Conservation (phyloP, 1,140 invertebrate species). For the Lepidostoma basale region DNA sequence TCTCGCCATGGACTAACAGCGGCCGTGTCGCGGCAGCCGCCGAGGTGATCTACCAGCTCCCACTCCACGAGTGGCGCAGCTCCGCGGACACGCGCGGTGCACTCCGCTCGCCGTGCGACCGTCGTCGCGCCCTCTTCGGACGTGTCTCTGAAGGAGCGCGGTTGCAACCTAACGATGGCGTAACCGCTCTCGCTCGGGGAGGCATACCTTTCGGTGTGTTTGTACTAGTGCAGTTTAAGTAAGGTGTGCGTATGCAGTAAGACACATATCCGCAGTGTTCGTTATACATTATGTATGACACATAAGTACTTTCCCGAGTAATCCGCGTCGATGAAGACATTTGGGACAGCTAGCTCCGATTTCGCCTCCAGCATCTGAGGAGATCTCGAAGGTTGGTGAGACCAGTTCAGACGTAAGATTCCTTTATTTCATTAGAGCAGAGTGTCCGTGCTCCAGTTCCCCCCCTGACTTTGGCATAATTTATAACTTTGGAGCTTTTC, state of each 20-base stretch:
- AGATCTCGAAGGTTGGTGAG: neutral
- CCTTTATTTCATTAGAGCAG: too few relatives aligned
- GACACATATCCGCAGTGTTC: too few relatives aligned
- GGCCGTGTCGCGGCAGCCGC: neutral
- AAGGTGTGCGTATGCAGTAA: neutral
- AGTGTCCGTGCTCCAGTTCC: too few relatives aligned
- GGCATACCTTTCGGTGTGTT: neutral
- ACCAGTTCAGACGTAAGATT: too few relatives aligned
- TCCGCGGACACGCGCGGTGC: too few relatives aligned
- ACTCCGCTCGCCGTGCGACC: neutral
- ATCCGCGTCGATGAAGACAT: neutral
- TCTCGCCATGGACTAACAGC: conserved; percentile 3
- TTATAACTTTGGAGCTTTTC: too few relatives aligned
- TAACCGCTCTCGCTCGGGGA: neutral
- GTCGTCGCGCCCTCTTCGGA: neutral
- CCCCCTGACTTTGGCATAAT: too few relatives aligned
- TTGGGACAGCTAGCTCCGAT: neutral
- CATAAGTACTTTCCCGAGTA: neutral
- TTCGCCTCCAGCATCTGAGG: neutral
- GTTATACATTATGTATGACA: neutral
- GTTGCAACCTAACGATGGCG: neutral
- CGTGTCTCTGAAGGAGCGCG: neutral
- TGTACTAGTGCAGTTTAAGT: neutral
- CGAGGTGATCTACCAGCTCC: conserved; percentile 1
- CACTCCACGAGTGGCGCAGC: too few relatives aligned